Base-by-base conservation (phyloP, 2,888 invertebrate genomes). In the Sceliomorpha sp. region DNA sequence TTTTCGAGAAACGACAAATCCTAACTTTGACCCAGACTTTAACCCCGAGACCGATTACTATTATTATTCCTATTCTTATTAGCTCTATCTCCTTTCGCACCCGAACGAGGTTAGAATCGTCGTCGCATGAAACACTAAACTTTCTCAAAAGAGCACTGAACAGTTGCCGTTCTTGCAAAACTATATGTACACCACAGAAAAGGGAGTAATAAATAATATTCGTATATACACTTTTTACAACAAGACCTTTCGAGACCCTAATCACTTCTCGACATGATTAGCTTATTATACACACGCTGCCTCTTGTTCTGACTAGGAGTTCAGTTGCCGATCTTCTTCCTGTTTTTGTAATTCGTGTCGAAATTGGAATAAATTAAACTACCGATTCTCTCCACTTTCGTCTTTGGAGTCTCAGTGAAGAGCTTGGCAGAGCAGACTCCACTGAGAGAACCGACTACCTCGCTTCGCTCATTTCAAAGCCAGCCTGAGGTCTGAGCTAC, bases 401-500 rank as follows among this genome's bases (percentile, higher is more conserved):
- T 24, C 24, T 24, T 47, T 51, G 17, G 36, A 64, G 64, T 42
- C 71, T 72, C 68, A 64, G 67, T 68, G 64, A 64, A 72, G 76
- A 76, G 78, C 77, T 74, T 69, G 70, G 68, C 70, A 58, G 58
- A 68, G 68, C 70, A 58, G 58, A 68, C 68, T 67, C 48, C 76
- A 72, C 78, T 70, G 75, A 63, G 51, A 73, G 73, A 68, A 66
- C 44, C 59, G 26, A 73, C 76, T 75, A 77, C 77, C 75, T 74
- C 58, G 74, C 66, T 67, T 62, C 77, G 77, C 63, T 78, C 83
- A 80, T 81, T 50, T 68, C 78, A 78, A 77, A 74, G 77, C 77
- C 53, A 60, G 77, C 73, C 76, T 73, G 79, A 73, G 75, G 78
- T 85, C 86, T 86, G 84, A 84, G 77, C 77, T 74, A 63, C 59